Percentiles rank a stretch among this genome's conserved stretches.
These are phyloP conservation scores for Drosophila phalerata DNA, from an alignment of 2,888 invertebrate species.

Conservation along the genomic window DNA sequence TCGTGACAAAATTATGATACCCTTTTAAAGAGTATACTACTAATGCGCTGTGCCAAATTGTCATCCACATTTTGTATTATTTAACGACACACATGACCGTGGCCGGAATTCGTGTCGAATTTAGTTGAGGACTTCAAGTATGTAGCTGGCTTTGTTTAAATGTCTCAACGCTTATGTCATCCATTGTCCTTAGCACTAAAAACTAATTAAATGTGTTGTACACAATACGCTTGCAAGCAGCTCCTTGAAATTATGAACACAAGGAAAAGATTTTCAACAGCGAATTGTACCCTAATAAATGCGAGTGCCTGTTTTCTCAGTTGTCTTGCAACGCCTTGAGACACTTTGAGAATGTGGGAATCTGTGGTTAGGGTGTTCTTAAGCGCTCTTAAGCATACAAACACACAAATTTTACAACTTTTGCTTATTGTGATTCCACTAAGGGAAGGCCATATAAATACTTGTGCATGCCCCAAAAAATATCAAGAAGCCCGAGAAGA, in stretches of 20 bases:
- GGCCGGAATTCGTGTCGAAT: conserved; percentile 7
- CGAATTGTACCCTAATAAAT: conserved; percentile 48
- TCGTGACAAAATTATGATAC: no score
- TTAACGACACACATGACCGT: conserved; percentile 20
- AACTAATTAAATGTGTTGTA: conserved; percentile 67
- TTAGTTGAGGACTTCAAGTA: background rate
- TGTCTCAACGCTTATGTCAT: background rate
- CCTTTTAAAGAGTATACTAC: no score
- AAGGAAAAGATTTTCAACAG: conserved; percentile 23
- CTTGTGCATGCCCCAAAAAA: conserved; percentile 56
- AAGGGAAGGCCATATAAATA: conserved; percentile 25
- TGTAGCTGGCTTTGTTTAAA: background rate
- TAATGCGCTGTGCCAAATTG: no score
- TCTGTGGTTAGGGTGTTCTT: conserved; percentile 27
- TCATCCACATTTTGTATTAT: no score
- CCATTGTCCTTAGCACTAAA: conserved; percentile 24
- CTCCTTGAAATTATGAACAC: conserved; percentile 24
- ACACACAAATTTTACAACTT: conserved; percentile 60
- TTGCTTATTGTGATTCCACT: conserved; percentile 53
- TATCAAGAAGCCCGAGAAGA: conserved; percentile 27
- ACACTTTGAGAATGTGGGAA: conserved; percentile 32
- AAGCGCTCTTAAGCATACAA: conserved; percentile 46
- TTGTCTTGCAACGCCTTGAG: conserved; percentile 49
- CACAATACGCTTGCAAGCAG: conserved; percentile 48
- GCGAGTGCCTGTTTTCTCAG: conserved; percentile 42